These are phyloP conservation scores for Stratiomys singularior DNA, from an alignment of 2,888 invertebrate genomes.

Conservation along the genomic window DNA sequence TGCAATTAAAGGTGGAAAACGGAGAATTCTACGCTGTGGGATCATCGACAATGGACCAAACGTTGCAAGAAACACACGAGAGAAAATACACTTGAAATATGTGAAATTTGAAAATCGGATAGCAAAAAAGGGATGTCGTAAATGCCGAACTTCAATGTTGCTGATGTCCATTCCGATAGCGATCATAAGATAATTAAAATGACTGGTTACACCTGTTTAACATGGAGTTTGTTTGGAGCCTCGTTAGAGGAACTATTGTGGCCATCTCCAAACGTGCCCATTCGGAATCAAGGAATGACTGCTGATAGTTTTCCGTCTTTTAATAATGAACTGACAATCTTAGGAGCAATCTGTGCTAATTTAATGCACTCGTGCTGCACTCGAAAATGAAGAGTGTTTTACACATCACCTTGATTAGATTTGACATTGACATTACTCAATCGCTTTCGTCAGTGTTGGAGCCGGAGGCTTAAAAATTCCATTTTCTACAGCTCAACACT, in stretches of 20 bases:
- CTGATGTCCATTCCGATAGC: constrained; percentile 3
- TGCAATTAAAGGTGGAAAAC: constrained; percentile 25
- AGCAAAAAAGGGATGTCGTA: not conserved
- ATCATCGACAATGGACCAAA: not conserved
- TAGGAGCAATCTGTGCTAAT: no score
- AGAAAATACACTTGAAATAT: not conserved
- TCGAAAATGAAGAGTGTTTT: no score
- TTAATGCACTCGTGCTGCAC: no score
- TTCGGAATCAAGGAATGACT: no score
- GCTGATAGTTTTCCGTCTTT: no score
- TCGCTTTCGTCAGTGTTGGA: no score
- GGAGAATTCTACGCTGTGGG: not conserved
- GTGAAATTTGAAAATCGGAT: not conserved
- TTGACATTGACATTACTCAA: no score
- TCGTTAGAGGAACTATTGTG: not conserved
- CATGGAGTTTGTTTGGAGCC: not conserved
- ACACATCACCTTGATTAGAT: no score
- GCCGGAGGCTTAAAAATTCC: constrained; percentile 5
- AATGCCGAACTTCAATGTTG: constrained; percentile 11
- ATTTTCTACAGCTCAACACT: not conserved
- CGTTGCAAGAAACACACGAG: not conserved
- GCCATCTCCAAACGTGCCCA: not conserved
- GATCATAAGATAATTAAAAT: constrained; percentile 30
- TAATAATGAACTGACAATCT: no score
- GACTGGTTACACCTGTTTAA: constrained; percentile 39